phyloP scores from a whole-genome alignment of 2,888 invertebrate species.

The Eueremaeus valkanovi region DNA sequence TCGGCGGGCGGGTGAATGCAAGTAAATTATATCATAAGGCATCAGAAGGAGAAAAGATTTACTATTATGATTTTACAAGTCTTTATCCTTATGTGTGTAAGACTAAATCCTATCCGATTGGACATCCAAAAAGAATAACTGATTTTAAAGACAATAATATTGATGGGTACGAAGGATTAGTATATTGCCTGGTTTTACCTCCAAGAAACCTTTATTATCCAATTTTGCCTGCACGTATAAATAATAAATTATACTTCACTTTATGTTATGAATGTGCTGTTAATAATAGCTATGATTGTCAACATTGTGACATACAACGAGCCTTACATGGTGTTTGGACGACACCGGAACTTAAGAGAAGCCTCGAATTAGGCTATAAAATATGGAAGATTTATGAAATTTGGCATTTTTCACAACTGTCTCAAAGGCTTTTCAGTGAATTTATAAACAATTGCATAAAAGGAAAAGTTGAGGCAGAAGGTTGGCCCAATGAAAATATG shows the following conservation, averaged over 20 bases:
- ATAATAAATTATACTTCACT: conserved; percentile 48
- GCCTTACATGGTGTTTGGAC: conserved; percentile 48
- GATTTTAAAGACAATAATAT: conserved; percentile 44
- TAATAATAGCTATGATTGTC: conserved; percentile 39
- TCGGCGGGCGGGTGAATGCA: conserved; percentile 48
- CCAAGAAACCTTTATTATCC: conserved; percentile 48
- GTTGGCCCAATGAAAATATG: conserved; percentile 47
- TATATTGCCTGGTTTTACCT: conserved; percentile 48
- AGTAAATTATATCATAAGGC: conserved; percentile 47
- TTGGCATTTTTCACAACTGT: conserved; percentile 47
- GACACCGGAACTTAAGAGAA: conserved; percentile 48
- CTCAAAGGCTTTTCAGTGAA: conserved; percentile 46
- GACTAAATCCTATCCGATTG: conserved; percentile 47
- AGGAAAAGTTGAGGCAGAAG: conserved; percentile 48
- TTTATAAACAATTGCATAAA: conserved; percentile 48
- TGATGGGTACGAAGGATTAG: conserved; percentile 47
- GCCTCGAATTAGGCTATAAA: conserved; percentile 48
- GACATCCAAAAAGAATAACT: conserved; percentile 47
- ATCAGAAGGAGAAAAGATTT: conserved; percentile 45
- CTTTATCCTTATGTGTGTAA: conserved; percentile 49
- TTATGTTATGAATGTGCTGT: conserved; percentile 48
- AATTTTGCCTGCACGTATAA: conserved; percentile 48
- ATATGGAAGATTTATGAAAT: conserved; percentile 48
- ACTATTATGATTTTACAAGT: conserved; percentile 48
- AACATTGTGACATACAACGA: conserved; percentile 45